Evolutionary conservation across 2,113 vertebrate genomes (phyloP).

Genomic region (Alexandromys fortis): DNA sequence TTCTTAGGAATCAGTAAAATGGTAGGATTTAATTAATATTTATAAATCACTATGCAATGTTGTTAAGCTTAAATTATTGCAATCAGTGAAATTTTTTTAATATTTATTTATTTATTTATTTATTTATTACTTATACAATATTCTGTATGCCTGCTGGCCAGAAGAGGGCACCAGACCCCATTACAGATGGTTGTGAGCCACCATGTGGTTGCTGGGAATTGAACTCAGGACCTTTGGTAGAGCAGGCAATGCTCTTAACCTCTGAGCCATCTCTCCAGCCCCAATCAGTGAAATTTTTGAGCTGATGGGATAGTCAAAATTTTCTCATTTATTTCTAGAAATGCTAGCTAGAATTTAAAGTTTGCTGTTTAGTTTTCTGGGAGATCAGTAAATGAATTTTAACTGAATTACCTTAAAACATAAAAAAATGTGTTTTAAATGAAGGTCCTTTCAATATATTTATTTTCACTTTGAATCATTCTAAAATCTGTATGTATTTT

Average conservation of each 20-base stretch:
- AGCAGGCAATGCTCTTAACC: too few relatives aligned
- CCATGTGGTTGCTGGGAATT: too few relatives aligned
- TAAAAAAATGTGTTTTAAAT: background rate
- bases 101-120: too few relatives aligned
- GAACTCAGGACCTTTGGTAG: too few relatives aligned
- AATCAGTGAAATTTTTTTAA: constrained; percentile 58
- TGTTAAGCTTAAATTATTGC: constrained; percentile 34
- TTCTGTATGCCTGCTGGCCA: too few relatives aligned
- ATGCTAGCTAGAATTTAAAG: constrained; percentile 51
- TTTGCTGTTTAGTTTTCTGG: constrained; percentile 22
- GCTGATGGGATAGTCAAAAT: background rate
- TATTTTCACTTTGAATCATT: background rate
- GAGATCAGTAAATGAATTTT: background rate
- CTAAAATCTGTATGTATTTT: background rate
- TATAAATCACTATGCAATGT: constrained; percentile 28
- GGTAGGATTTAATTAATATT: constrained; percentile 55
- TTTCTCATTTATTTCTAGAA: constrained; percentile 61
- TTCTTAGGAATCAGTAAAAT: constrained; percentile 28
- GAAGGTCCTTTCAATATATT: background rate
- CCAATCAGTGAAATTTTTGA: constrained; percentile 54
- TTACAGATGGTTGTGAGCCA: too few relatives aligned
- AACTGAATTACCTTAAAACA: constrained; percentile 38
- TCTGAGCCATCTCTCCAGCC: too few relatives aligned
- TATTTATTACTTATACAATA: too few relatives aligned
- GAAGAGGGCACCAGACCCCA: too few relatives aligned